Conservation (phyloP, 2,113 vertebrate genomes). For the Indri indri region DNA sequence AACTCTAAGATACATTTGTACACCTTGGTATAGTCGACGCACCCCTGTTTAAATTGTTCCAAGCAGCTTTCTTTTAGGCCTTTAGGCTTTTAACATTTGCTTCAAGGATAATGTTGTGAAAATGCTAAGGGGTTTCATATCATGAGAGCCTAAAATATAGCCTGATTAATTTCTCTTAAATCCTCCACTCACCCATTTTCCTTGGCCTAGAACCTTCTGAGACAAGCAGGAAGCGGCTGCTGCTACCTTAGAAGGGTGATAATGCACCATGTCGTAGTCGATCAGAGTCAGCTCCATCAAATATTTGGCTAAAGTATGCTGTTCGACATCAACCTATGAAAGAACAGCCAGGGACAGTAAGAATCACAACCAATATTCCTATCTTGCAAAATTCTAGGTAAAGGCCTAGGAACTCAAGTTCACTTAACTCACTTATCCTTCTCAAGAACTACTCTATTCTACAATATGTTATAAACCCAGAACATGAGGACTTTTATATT, state of each 20-base stretch:
- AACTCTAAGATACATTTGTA: not conserved
- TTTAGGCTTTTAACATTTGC: not conserved
- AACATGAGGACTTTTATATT: not conserved
- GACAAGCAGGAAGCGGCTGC: constrained; percentile 92
- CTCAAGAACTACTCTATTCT: not conserved
- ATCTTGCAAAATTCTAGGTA: not conserved
- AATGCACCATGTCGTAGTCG: constrained; percentile 96
- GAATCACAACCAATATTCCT: not conserved
- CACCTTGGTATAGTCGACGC: not conserved
- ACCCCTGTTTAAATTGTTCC: not conserved
- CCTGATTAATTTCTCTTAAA: not conserved
- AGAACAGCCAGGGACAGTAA: not conserved
- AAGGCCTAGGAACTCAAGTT: not conserved
- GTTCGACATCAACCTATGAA: constrained; percentile 88
- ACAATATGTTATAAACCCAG: not conserved
- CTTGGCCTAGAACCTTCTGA: constrained; percentile 88
- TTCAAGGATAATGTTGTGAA: not conserved
- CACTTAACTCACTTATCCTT: not conserved
- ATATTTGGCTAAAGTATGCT: constrained; percentile 95
- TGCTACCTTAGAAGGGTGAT: constrained; percentile 91
- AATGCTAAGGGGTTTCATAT: not conserved
- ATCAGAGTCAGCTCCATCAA: constrained; percentile 95
- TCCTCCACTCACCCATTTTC: constrained; percentile 89
- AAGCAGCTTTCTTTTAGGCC: not conserved
- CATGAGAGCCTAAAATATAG: not conserved